A percentile compares a stretch with the other conserved stretches of the same genome.
Conservation (phyloP, 2,888 invertebrate genomes). For the Timandra comae region DNA sequence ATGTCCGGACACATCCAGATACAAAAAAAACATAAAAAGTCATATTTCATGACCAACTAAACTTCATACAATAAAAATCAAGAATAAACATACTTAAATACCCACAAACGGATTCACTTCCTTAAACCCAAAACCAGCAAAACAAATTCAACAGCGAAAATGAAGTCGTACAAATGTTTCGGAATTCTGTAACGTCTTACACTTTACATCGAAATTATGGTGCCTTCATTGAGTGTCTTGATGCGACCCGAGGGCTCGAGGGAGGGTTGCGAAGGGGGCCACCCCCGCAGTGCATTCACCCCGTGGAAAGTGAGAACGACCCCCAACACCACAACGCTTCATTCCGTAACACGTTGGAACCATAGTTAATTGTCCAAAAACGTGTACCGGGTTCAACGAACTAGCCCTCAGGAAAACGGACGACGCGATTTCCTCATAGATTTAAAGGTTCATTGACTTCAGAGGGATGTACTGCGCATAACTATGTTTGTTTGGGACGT, state of each 20-base stretch:
- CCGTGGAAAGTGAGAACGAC: slow-evolving; percentile 68
- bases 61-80: no score
- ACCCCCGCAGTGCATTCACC: slow-evolving; percentile 72
- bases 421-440: slow-evolving; percentile 28
- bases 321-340: slow-evolving; percentile 50
- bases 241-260: slow-evolving; percentile 52
- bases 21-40: no score
- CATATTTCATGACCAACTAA: no score
- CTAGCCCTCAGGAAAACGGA: slow-evolving; percentile 38
- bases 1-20: no score
- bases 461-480: slow-evolving; percentile 7
- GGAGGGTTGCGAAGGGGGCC: slow-evolving; percentile 53
- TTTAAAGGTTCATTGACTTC: slow-evolving; percentile 27
- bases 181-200: slow-evolving; percentile 18
- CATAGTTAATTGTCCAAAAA: slow-evolving; percentile 67
- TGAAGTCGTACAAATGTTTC: slow-evolving; percentile 4
- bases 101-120: no score
- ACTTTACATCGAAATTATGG: slow-evolving; percentile 29
- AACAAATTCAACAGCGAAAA: not conserved
- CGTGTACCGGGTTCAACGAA: slow-evolving; percentile 57
- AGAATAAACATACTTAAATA: no score
- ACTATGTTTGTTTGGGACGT: no score
- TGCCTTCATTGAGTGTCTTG: slow-evolving; percentile 61
- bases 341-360: slow-evolving; percentile 56
- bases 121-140: no score